phyloP scores from a whole-genome alignment of 2,888 invertebrate genomes.

The Agrotis clavis region DNA sequence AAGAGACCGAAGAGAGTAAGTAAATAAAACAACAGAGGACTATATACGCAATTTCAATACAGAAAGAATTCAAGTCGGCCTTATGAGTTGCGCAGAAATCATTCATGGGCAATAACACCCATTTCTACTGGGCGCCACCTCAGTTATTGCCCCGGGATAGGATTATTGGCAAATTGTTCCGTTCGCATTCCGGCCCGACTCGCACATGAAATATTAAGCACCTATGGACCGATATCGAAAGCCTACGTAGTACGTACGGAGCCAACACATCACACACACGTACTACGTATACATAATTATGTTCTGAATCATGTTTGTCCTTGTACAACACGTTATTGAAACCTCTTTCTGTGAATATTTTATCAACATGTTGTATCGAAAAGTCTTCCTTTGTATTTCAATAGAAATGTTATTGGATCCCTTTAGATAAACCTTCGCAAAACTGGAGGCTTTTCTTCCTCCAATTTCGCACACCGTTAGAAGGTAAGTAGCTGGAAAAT shows the following conservation, averaged over 20 bases:
- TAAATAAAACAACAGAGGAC: constrained; percentile 69
- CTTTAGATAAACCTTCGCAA: constrained; percentile 30
- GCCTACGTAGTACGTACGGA: constrained; percentile 56
- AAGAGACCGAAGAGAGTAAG: constrained; percentile 64
- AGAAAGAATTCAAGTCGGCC: constrained; percentile 77
- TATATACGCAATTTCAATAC: constrained; percentile 75
- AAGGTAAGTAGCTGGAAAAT: constrained; percentile 30
- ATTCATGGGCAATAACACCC: constrained; percentile 87
- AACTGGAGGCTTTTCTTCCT: neutral
- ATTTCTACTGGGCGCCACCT: constrained; percentile 86
- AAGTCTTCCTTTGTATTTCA: constrained; percentile 39
- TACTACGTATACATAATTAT: constrained; percentile 57
- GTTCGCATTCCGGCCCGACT: constrained; percentile 85
- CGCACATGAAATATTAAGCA: constrained; percentile 89
- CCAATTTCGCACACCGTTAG: constrained; percentile 12
- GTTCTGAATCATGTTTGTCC: constrained; percentile 56
- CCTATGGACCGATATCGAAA: constrained; percentile 74
- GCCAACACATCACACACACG: constrained; percentile 35
- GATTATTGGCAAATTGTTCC: constrained; percentile 90
- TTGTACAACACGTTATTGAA: constrained; percentile 45
- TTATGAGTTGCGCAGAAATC: constrained; percentile 83
- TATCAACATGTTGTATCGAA: constrained; percentile 29
- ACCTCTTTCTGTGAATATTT: constrained; percentile 47
- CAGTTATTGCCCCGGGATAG: constrained; percentile 87
- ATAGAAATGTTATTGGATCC: constrained; percentile 42